A percentile compares a stretch with the other conserved stretches of the same genome.
These are phyloP conservation scores for Bursaphelenchus okinawaensis DNA, from an alignment of 2,888 invertebrate genomes.

Conservation along the genomic window DNA sequence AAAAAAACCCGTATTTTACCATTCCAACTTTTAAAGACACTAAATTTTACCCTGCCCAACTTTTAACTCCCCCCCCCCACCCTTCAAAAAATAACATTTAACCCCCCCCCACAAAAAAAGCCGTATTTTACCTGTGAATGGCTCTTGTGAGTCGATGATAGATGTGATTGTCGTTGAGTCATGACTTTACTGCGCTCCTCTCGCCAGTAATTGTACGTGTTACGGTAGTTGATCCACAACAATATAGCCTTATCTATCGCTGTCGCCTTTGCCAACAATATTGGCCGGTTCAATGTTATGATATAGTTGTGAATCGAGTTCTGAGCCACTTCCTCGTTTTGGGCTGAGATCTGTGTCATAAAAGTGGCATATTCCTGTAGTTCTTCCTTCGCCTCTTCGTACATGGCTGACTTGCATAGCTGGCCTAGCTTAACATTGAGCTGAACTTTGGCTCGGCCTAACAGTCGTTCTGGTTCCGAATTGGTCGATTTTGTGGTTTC, in stretches of 20 bases:
- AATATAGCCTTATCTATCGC: conserved; percentile 96
- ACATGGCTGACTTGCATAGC: conserved; percentile 78
- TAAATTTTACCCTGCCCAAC: too few relatives aligned
- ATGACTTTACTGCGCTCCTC: conserved; percentile 23
- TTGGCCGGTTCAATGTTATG: conserved; percentile 82
- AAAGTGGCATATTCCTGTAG: conserved; percentile 97
- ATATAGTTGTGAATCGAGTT: conserved; percentile 59
- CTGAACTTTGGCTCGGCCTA: conserved; percentile 74
- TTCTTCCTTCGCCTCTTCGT: conserved; percentile 93
- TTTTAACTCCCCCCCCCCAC: too few relatives aligned
- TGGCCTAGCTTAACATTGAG: conserved; percentile 92
- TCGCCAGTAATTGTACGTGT: conserved; percentile 65
- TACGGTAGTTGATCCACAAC: conserved; percentile 98
- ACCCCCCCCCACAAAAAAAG: too few relatives aligned
- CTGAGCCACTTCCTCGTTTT: conserved; percentile 41
- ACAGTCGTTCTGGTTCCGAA: conserved; percentile 54
- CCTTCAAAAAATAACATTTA: too few relatives aligned
- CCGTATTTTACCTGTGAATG: background rate
- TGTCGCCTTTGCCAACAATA: conserved; percentile 90
- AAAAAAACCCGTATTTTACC: too few relatives aligned
- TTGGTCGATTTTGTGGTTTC: conserved; percentile 8
- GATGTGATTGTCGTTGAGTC: background rate
- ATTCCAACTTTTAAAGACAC: too few relatives aligned
- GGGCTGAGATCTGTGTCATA: conserved; percentile 68
- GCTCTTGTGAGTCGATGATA: background rate